Conservation (phyloP, 92 coral and sea anemone genomes). For the Montipora capitata region DNA sequence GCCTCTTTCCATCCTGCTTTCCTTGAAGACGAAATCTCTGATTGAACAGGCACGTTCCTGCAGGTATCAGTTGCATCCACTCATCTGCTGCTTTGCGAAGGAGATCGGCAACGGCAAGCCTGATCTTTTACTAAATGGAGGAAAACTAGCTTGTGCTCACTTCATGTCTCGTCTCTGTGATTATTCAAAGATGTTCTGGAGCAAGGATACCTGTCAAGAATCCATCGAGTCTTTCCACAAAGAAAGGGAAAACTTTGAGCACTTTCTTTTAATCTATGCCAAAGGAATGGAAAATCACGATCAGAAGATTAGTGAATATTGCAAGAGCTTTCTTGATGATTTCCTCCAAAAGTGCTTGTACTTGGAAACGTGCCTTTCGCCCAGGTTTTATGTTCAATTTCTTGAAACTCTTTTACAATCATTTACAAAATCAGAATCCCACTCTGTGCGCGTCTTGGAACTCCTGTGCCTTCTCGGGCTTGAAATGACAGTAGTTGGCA, state of each 20-base stretch:
- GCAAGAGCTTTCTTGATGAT: neutral
- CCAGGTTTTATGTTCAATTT: neutral
- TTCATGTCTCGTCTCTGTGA: conserved; percentile 26
- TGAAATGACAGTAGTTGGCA: neutral
- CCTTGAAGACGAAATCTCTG: conserved; percentile 1
- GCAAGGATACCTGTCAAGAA: conserved; percentile 29
- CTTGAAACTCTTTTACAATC: neutral
- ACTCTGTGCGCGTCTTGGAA: neutral
- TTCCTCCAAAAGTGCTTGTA: conserved; percentile 18
- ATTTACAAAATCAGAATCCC: neutral
- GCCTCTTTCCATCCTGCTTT: neutral
- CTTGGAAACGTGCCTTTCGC: conserved; percentile 12
- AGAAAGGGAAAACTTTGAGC: conserved; percentile 52
- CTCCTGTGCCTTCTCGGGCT: conserved; percentile 7
- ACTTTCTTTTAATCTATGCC: conserved; percentile 11
- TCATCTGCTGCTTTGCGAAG: conserved; percentile 27
- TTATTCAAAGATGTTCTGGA: conserved; percentile 26
- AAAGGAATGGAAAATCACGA: neutral
- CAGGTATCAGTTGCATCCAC: conserved; percentile 48
- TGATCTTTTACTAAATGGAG: neutral
- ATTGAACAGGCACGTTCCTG: conserved; percentile 7
- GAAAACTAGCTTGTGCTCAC: conserved; percentile 41
- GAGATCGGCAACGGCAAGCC: neutral
- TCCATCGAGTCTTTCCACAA: conserved; percentile 31
- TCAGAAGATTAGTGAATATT: neutral